Evolutionary conservation across 2,888 invertebrate genomes (phyloP), one percentile per base, ranked within the genome.

Genomic region (Schizotus pectinicornis): DNA sequence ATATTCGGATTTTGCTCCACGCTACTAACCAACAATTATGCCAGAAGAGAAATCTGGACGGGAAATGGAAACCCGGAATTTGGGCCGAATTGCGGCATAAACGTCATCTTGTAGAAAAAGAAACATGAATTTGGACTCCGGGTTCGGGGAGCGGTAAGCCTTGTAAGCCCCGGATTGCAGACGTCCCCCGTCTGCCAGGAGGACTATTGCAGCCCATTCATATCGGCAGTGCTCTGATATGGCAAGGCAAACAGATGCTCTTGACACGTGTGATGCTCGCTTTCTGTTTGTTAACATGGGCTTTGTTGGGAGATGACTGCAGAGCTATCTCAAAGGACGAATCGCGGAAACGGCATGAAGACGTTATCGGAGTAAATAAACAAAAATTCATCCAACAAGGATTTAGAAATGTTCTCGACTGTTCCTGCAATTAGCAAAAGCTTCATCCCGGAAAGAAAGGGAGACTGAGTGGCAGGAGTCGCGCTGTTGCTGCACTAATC

Each of bases 401-500:
- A 22, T 22, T 22, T 22, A 22, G 22, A 22, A 22, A 22, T 22
- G 22, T 22, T 22, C 5, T 22, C 22, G 22, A 22, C 22, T 22
- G 22, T 22, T 22, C 22, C 7, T 22, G 2, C 31, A 7, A 41
- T 14, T 14, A 41, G 47, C 35, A 47, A 47, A 47, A 34, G 33
- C 35, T 33, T 34, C 34, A 9, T 34, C 2, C n/a, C 6, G 6
- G 13, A 34, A 38, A 55, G 54, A 50, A 56, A 56, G 62, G 63
- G 55, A 61, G 58, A 67, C 56, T 68, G 75, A 76, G 75, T 75
- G 77, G 73, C 75, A 75, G 74, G 74, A 76, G 74, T 75, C 74
- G 74, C 72, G 70, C 75, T 70, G 61, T 68, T 72, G 67, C 72
- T 68, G 69, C 71, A 68, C 75, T 78, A 77, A 77, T 77, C 78